Base-by-base conservation (phyloP, 2,888 invertebrate genomes). In the Pardosa pseudoannulata region DNA sequence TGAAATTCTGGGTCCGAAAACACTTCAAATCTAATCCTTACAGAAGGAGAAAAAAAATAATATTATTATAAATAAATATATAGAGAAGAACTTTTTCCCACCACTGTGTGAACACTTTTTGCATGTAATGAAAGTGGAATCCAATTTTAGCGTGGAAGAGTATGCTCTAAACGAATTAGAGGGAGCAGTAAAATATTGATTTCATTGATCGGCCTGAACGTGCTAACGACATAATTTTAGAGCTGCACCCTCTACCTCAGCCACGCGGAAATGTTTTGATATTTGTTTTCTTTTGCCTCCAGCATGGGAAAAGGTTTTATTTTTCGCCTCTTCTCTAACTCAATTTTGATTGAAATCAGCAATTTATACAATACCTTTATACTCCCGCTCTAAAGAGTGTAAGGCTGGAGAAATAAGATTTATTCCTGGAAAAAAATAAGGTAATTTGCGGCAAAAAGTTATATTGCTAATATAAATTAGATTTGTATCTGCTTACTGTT, bases 51-150 rank as follows among this genome's bases (percentile, higher is more conserved):
- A 36, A 32, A 73, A 62, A 75, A 68, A 70, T 76, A 70, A 82
- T 76, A 76, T 82, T 82, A 75, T 82, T 71, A 75, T 75, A 75
- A 82, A 71, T 75, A 75, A 70, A 62, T 64, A 46, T n/a, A n/a
- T 46, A 39, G 16, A 46, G 56, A 28, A 16, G 39, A 31, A 46
- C 28, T 36, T 36, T 36, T 36, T 62, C 19, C 28, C 29, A 29
- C 0, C 0, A 29, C 7, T 11, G 19, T 7, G 6, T 27, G 6
- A 29, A 27, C 11, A 23, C 23, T 64, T 72, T 65, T 32, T 32
- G 65, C 29, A 64, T 39, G 46, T 62, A 31, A 68, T 31, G 41
- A 68, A 71, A 71, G 62, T 32, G 64, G 68, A 82, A 75, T 82
- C 68, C 82, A 82, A 82, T 82, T 82, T 82, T 29, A 23, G 64